These are phyloP conservation scores for Ommatoiulus sabulosus DNA, from an alignment of 2,888 invertebrate genomes.

Conservation along the genomic window DNA sequence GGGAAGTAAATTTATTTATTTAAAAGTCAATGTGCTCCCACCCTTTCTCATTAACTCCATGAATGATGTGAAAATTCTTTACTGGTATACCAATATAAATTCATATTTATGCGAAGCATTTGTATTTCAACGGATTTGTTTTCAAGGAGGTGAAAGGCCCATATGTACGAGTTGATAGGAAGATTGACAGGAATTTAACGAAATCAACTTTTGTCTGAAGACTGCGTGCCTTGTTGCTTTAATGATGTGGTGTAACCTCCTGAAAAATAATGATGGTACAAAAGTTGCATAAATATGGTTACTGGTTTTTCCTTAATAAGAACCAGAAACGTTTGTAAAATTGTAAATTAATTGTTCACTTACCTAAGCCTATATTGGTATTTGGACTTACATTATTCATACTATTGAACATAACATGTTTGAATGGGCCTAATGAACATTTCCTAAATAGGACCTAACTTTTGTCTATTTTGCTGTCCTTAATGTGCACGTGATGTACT, in stretches of 20 bases:
- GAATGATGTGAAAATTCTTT: conserved; percentile 8
- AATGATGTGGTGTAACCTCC: conserved; percentile 6
- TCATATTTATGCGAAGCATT: conserved; percentile 30
- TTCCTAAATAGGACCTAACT: conserved; percentile 17
- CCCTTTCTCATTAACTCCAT: conserved; percentile 40
- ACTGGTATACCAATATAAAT: conserved; percentile 44
- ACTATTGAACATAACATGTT: conserved; percentile 1
- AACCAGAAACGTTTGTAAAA: conserved; percentile 21
- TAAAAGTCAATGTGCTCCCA: no score
- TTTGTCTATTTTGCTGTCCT: conserved; percentile 31
- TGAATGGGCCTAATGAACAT: conserved; percentile 7
- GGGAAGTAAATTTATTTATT: no score
- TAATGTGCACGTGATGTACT: conserved; percentile 27
- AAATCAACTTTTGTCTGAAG: not conserved
- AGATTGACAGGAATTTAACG: conserved; percentile 2
- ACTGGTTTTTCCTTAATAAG: not conserved
- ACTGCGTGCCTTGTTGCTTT: conserved; percentile 26
- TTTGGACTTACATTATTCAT: not conserved
- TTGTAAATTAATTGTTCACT: conserved; percentile 42
- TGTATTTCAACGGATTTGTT: not conserved
- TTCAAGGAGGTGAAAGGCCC: not conserved
- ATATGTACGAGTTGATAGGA: not conserved
- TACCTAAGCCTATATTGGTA: conserved; percentile 17
- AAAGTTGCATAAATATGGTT: conserved; percentile 36
- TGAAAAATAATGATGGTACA: conserved; percentile 3